phyloP scores from a whole-genome alignment of 2,113 vertebrate species.

The Podarcis cretensis region DNA sequence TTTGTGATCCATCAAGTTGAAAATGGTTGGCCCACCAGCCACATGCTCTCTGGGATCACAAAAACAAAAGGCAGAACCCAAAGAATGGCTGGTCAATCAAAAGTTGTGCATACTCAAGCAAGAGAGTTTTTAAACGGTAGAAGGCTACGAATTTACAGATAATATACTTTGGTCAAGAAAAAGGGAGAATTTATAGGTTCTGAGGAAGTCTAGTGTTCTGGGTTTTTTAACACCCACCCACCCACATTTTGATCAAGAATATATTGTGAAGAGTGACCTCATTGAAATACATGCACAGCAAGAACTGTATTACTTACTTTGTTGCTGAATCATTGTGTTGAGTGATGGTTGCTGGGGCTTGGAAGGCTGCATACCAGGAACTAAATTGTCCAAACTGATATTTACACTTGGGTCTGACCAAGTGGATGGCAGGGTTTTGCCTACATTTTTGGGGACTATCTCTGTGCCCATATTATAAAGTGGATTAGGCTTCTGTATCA shows the following conservation, averaged over 20 bases:
- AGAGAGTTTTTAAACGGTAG: background rate
- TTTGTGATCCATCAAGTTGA: background rate
- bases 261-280: background rate
- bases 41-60: background rate
- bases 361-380: conserved; percentile 91
- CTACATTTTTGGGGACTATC: conserved; percentile 82
- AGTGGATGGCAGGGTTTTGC: conserved; percentile 91
- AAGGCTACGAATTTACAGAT: background rate
- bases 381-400: conserved; percentile 96
- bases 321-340: conserved; percentile 94
- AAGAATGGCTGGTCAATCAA: background rate
- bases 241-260: background rate
- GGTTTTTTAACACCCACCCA: too few relatives aligned
- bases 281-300: background rate
- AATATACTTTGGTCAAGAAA: background rate
- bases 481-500: conserved; percentile 80
- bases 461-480: conserved; percentile 83
- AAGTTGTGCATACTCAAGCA: background rate
- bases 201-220: background rate
- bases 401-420: conserved; percentile 96
- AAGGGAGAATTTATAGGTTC: too few relatives aligned
- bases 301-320: conserved; percentile 79
- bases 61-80: background rate
- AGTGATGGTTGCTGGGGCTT: conserved; percentile 92
- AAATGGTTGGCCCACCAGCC: background rate